phyloP scores from a whole-genome alignment of 2,888 invertebrate genomes.

The Charanyca ferruginea region DNA sequence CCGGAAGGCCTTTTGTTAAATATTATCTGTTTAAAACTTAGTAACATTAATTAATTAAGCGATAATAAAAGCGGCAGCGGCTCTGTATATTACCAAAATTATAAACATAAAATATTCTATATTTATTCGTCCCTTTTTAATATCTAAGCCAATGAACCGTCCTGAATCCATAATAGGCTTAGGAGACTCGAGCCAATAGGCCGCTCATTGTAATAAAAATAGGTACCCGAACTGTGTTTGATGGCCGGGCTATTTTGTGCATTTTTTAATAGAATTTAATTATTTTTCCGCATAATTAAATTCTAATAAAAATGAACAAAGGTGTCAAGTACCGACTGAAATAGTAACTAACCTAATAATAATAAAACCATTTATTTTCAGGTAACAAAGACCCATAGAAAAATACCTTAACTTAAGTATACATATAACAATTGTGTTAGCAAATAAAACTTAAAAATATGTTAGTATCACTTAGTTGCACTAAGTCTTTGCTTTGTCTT shows the following conservation, averaged over 20 bases:
- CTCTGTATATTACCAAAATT: constrained; percentile 12
- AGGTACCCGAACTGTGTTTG: constrained; percentile 36
- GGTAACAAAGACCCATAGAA: too few relatives aligned
- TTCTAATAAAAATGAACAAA: neutral
- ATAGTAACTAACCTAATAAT: neutral
- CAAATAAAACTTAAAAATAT: too few relatives aligned
- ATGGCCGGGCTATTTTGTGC: neutral
- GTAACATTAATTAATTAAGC: constrained; percentile 31
- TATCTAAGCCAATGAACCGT: constrained; percentile 57
- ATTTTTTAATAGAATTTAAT: too few relatives aligned
- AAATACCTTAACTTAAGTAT: too few relatives aligned
- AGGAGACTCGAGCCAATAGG: constrained; percentile 1
- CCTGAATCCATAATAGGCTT: constrained; percentile 19
- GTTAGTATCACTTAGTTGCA: too few relatives aligned
- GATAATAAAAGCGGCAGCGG: constrained; percentile 4
- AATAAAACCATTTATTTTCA: too few relatives aligned
- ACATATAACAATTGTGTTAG: too few relatives aligned
- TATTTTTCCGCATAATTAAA: constrained; percentile 7
- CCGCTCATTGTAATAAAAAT: constrained; percentile 34
- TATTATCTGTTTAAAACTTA: constrained; percentile 1
- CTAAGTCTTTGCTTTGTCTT: too few relatives aligned
- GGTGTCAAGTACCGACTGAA: constrained; percentile 1
- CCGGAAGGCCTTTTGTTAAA: neutral
- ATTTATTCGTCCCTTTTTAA: constrained; percentile 47
- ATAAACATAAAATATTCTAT: constrained; percentile 42